Conservation (phyloP, 2,888 invertebrate genomes). For the Carcina quercana region DNA sequence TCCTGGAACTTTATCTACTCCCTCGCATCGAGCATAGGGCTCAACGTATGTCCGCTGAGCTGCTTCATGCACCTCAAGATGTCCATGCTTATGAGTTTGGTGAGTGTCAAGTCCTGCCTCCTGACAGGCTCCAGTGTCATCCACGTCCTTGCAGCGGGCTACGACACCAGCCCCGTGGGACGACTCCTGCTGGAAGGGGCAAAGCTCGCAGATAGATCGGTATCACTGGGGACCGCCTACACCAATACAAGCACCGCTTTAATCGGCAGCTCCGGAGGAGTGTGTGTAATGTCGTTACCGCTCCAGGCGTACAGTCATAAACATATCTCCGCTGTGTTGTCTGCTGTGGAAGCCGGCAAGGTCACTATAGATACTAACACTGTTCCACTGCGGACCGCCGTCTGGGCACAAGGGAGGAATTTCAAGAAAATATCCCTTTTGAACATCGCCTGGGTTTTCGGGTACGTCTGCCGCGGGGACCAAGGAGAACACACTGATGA, state of each 20-base stretch:
- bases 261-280: conserved; percentile 45
- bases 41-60: conserved; percentile 46
- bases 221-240: conserved; percentile 37
- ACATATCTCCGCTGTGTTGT: conserved; percentile 34
- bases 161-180: conserved; percentile 45
- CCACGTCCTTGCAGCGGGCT: conserved; percentile 47
- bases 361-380: conserved; percentile 30
- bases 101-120: conserved; percentile 49
- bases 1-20: conserved; percentile 64
- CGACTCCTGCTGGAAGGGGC: conserved; percentile 47
- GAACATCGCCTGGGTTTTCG: conserved; percentile 53
- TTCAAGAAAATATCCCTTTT: conserved; percentile 46
- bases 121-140: conserved; percentile 38
- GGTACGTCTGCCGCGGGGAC: conserved; percentile 51
- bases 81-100: conserved; percentile 48
- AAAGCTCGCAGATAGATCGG: conserved; percentile 38
- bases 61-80: conserved; percentile 63
- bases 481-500: conserved; percentile 46
- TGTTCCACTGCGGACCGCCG: conserved; percentile 39
- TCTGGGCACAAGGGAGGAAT: conserved; percentile 60
- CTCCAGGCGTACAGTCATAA: conserved; percentile 52
- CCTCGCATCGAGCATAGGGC: conserved; percentile 52
- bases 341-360: conserved; percentile 47
- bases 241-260: conserved; percentile 33
- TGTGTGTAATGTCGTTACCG: conserved; percentile 49